Base-by-base conservation (phyloP, 2,113 vertebrate genomes). In the Piaya cayana region DNA sequence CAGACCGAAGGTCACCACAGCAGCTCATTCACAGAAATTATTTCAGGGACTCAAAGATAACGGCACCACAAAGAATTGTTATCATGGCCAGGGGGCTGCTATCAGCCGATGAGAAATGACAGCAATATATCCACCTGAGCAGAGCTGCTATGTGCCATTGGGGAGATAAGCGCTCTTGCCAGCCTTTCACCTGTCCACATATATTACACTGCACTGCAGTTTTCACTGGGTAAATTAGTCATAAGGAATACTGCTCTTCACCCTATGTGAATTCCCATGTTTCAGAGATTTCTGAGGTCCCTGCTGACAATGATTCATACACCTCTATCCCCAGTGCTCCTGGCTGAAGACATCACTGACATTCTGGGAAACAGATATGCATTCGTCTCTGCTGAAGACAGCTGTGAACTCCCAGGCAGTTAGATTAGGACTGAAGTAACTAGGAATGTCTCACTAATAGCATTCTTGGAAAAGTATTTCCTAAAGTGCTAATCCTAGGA, bases 41-140 rank as follows among this genome's bases (percentile, higher is more conserved):
- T 88, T 96, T 84, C 88, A 95, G 87, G 85, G 36, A 64, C 77
- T 74, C 85, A 58, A 68, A 94, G 89, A 93, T 93, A 96, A 96
- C 39, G 45, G 74, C 67, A 56, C 39, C 43, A 90, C 82, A 95
- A 89, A 93, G 79, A 76, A 65, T 25, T 0, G 14, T 74, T 84
- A 45, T 67, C 37, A 23, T 72, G 34, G 56, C 74, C 0, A 0
- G 29, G 26, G 14, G 34, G 59, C 82, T 0, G 0, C 14, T 70
- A 42, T 89, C 77, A 75, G 71, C 43, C 0, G 0, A 65, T 1
- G 3, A 90, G 71, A 81, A 30, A 58, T 81, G 55, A 71, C 82
- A 93, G 74, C 90, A 53, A 68, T 87, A 55, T 36, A 94, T 93
- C 83, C 71, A 68, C 36, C 86, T 82, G 30, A 53, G 37, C 88